Conservation (phyloP, 2,797 vertebrate species). For the Tangara arthus region DNA sequence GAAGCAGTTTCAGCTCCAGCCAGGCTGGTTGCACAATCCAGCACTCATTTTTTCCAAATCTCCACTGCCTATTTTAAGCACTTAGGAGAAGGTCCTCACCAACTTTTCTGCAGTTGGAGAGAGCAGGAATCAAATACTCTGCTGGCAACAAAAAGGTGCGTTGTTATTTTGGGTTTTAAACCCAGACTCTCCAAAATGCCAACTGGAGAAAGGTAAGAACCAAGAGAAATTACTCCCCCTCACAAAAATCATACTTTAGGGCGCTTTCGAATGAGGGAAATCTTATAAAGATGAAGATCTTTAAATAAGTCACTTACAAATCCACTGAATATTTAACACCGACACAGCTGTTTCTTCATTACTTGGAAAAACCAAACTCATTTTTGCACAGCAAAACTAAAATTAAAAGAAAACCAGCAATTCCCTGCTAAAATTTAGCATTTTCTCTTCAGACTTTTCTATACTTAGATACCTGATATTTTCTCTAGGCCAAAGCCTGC, state of each 20-base stretch:
- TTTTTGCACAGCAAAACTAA: background rate
- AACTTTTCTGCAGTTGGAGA: background rate
- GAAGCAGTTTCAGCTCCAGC: background rate
- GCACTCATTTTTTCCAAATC: slow-evolving; percentile 15
- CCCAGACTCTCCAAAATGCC: background rate
- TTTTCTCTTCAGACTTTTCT: slow-evolving; percentile 8
- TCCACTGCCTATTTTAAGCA: slow-evolving; percentile 16
- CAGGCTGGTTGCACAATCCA: background rate
- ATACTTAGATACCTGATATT: slow-evolving; percentile 17
- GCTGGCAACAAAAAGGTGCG: background rate
- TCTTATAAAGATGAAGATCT: background rate
- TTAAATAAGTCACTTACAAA: slow-evolving; percentile 13
- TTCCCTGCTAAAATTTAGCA: background rate
- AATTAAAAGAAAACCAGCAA: slow-evolving; percentile 35
- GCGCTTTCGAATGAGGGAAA: background rate
- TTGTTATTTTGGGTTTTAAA: background rate
- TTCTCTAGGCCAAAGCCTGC: background rate
- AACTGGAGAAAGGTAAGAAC: background rate
- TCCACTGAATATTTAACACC: slow-evolving; percentile 40
- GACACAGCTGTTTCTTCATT: slow-evolving; percentile 33
- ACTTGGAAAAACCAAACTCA: background rate
- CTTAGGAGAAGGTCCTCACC: background rate
- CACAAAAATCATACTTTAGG: background rate
- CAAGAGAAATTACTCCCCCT: background rate
- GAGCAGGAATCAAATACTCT: background rate